phyloP scores from a whole-genome alignment of 2,888 invertebrate genomes.

The Euphydryas editha region DNA sequence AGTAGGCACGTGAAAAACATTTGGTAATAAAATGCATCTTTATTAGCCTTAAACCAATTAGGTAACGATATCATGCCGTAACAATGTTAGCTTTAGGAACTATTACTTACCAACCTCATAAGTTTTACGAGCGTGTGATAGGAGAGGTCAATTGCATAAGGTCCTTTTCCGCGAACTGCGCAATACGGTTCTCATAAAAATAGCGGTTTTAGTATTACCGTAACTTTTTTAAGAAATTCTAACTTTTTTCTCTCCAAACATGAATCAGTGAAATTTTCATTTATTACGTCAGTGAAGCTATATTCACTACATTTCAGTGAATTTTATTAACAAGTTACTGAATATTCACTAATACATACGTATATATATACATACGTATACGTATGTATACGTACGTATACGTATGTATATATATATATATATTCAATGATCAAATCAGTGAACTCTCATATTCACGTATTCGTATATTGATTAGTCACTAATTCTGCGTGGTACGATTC shows the following conservation, averaged over 20 bases:
- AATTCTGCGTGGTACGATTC: too few species aligned
- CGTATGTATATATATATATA: too few species aligned
- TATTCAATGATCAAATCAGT: too few species aligned
- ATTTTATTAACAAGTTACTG: too few species aligned
- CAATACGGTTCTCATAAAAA: conserved; percentile 29
- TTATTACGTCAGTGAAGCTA: too few species aligned
- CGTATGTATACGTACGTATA: too few species aligned
- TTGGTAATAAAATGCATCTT: background rate
- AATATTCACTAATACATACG: too few species aligned
- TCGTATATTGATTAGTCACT: too few species aligned
- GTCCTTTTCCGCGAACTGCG: conserved; percentile 31
- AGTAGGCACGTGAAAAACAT: background rate
- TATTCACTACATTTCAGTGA: too few species aligned
- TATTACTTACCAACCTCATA: conserved; percentile 11
- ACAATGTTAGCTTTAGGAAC: conserved; percentile 5
- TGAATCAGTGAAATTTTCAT: too few species aligned
- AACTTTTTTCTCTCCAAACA: conserved; percentile 31
- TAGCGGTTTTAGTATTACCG: conserved; percentile 39
- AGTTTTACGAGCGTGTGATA: conserved; percentile 31
- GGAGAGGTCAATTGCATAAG: conserved; percentile 32
- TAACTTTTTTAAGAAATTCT: conserved; percentile 30
- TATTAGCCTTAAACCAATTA: background rate
- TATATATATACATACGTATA: too few species aligned
- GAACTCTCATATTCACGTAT: too few species aligned
- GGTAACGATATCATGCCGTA: background rate